phyloP scores from a whole-genome alignment of 2,797 vertebrate species.

The Sebastes elongatus region DNA sequence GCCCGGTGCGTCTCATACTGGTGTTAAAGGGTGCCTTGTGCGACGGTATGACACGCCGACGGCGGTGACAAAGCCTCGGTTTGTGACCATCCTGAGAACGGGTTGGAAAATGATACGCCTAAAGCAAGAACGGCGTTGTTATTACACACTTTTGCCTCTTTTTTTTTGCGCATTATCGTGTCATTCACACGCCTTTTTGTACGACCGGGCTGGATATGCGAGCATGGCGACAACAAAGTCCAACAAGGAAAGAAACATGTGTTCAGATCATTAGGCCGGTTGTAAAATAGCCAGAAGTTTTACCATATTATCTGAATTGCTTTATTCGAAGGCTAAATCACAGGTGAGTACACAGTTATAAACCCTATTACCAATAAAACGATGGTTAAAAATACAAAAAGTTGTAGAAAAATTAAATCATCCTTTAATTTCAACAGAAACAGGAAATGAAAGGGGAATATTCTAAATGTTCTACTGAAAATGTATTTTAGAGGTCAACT shows the following conservation, averaged over 20 bases:
- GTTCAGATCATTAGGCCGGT: background rate
- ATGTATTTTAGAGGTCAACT: no score
- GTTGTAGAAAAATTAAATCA: background rate
- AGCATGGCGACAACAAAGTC: background rate
- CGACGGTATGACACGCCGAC: rapidly evolving
- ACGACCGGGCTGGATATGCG: background rate
- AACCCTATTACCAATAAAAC: background rate
- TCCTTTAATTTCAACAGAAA: background rate
- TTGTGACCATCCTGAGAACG: no score
- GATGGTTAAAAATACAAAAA: background rate
- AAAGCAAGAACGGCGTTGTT: no score
- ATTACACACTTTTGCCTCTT: no score
- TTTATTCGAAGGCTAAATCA: background rate
- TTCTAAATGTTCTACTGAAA: background rate
- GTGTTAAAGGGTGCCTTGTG: no score
- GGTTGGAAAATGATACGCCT: rapidly evolving
- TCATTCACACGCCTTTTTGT: rapidly evolving
- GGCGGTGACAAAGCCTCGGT: no score
- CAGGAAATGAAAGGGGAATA: background rate
- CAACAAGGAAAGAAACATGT: background rate
- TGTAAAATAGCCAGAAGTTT: background rate
- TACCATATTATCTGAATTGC: background rate
- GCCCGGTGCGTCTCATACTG: no score
- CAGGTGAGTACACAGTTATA: background rate
- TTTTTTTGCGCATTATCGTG: no score